Conservation (phyloP, 2,888 invertebrate genomes). For the Creontiades dilutus region DNA sequence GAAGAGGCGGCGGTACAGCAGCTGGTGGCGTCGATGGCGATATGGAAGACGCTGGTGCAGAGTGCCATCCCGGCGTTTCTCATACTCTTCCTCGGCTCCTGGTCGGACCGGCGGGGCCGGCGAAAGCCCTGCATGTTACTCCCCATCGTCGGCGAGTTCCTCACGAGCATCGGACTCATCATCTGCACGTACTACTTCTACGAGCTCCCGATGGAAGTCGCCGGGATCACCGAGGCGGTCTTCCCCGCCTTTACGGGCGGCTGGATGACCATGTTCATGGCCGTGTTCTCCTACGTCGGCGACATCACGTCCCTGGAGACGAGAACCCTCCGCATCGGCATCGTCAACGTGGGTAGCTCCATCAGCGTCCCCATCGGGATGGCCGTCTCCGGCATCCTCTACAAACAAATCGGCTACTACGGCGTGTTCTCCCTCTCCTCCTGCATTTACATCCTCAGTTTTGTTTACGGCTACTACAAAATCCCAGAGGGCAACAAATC, state of each 20-base stretch:
- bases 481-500: constrained; percentile 82
- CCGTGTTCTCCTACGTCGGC: constrained; percentile 92
- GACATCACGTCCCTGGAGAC: constrained; percentile 91
- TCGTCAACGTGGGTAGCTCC: constrained; percentile 93
- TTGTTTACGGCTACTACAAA: constrained; percentile 86
- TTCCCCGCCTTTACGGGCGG: constrained; percentile 91
- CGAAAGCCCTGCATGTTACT: constrained; percentile 90
- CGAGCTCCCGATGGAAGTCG: constrained; percentile 87
- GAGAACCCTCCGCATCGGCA: constrained; percentile 90
- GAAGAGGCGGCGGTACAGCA: constrained; percentile 86
- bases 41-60: constrained; percentile 92
- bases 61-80: constrained; percentile 89
- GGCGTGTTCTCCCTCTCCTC: constrained; percentile 90
- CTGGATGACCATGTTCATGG: constrained; percentile 95
- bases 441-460: constrained; percentile 85
- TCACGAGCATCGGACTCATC: constrained; percentile 88
- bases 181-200: constrained; percentile 89
- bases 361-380: constrained; percentile 94
- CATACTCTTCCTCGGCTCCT: constrained; percentile 89
- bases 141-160: constrained; percentile 89
- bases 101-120: constrained; percentile 82
- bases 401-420: constrained; percentile 81
- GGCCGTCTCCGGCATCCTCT: constrained; percentile 89
- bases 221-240: constrained; percentile 88
- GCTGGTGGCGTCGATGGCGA: constrained; percentile 88